phyloP scores from a whole-genome alignment of 1,140 invertebrate genomes.

The Pomacea maculata region DNA sequence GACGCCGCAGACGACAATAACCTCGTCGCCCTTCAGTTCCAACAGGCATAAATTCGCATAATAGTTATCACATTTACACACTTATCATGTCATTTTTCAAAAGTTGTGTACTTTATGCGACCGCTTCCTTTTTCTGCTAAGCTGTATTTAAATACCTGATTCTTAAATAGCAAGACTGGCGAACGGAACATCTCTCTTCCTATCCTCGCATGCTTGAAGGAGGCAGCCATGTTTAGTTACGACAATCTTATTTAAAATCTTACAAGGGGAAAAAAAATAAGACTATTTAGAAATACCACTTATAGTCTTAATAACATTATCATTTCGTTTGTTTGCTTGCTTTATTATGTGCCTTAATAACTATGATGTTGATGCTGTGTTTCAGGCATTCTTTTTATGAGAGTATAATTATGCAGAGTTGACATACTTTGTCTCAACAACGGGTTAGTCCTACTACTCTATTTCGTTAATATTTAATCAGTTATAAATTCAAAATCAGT shows the following conservation, averaged over 20 bases:
- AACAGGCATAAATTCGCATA: not conserved
- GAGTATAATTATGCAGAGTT: not conserved
- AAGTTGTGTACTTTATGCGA: not conserved
- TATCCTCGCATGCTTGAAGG: conserved; percentile 16
- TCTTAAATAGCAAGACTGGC: too few relatives aligned
- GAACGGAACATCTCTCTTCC: too few relatives aligned
- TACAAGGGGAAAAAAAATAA: not conserved
- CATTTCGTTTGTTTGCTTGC: too few relatives aligned
- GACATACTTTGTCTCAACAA: not conserved
- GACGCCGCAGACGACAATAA: too few relatives aligned
- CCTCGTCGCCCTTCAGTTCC: too few relatives aligned
- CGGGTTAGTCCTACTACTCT: not conserved
- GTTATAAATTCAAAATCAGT: too few relatives aligned
- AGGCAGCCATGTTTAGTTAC: conserved; percentile 21
- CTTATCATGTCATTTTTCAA: not conserved
- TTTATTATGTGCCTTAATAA: too few relatives aligned
- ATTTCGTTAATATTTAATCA: too few relatives aligned
- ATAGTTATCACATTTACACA: not conserved
- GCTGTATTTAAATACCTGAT: too few relatives aligned
- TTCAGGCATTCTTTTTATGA: not conserved
- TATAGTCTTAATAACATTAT: too few relatives aligned
- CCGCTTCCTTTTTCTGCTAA: too few relatives aligned
- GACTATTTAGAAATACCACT: not conserved
- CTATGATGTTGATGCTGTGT: too few relatives aligned
- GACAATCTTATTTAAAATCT: not conserved